Evolutionary conservation across 2,888 invertebrate genomes (phyloP).

Genomic region (Endotricha flammealis): DNA sequence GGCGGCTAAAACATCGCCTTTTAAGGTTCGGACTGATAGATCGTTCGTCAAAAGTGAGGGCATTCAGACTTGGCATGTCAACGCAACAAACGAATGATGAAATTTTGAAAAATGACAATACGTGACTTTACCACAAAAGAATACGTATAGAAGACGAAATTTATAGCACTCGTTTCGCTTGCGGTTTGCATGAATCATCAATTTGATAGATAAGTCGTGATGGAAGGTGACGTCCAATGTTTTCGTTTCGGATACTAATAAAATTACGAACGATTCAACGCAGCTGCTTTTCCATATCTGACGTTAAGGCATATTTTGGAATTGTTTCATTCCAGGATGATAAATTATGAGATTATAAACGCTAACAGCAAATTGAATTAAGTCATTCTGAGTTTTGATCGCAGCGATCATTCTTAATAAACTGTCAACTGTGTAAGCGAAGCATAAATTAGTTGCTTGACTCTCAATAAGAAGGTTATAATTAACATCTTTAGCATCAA

Average conservation of each 20-base stretch:
- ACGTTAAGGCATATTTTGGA: too few relatives aligned
- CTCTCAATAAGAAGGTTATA: slow-evolving; percentile 16
- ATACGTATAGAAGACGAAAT: not conserved
- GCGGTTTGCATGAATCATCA: slow-evolving; percentile 5
- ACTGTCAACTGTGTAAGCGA: slow-evolving; percentile 6
- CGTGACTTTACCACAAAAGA: slow-evolving; percentile 16
- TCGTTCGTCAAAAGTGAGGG: slow-evolving; percentile 45
- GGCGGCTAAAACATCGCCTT: slow-evolving; percentile 61
- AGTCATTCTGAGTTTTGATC: not conserved
- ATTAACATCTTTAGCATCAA: slow-evolving; percentile 29
- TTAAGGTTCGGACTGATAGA: slow-evolving; percentile 48
- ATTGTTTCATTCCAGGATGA: too few relatives aligned
- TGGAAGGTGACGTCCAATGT: not conserved
- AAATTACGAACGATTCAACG: not conserved
- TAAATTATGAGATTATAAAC: not conserved
- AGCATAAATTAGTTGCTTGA: slow-evolving; percentile 2
- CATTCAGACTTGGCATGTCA: slow-evolving; percentile 32
- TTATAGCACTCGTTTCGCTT: not conserved
- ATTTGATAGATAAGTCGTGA: slow-evolving; percentile 8
- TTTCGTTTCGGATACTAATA: not conserved
- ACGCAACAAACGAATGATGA: slow-evolving; percentile 22
- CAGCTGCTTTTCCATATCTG: not conserved
- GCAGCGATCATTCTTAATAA: slow-evolving; percentile 8
- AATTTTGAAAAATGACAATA: slow-evolving; percentile 22
- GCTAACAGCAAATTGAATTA: not conserved